Percentiles rank a stretch among this genome's conserved stretches.
Evolutionary conservation across 2,888 invertebrate genomes (phyloP).

Genomic region (Mongoloraphidia duomilia): DNA sequence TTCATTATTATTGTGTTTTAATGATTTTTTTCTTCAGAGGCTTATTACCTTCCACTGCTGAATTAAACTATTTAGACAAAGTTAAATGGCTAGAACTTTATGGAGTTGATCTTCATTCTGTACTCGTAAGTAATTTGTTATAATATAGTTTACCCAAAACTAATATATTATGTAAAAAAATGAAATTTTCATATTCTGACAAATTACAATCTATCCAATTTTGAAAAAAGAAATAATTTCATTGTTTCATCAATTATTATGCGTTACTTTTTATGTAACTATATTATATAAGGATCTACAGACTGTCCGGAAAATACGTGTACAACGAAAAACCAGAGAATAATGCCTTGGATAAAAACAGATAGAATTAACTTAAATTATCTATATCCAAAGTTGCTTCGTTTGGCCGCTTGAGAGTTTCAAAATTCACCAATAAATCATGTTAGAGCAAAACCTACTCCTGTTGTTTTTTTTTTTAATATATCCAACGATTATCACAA

Average conservation of each 20-base stretch:
- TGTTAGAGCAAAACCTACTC: too few relatives aligned
- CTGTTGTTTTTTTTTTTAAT: too few relatives aligned
- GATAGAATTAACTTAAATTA: too few relatives aligned
- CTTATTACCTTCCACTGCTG: constrained; percentile 81
- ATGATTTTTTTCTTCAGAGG: constrained; percentile 41
- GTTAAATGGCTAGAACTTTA: constrained; percentile 99
- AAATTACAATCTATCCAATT: too few relatives aligned
- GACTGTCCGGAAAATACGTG: too few relatives aligned
- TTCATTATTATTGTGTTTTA: neutral
- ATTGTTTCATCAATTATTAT: neutral
- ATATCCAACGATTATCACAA: too few relatives aligned
- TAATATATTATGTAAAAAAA: constrained; percentile 1
- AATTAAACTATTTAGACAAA: constrained; percentile 90
- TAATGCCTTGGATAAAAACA: too few relatives aligned
- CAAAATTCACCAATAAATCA: too few relatives aligned
- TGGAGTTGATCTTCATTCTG: constrained; percentile 93
- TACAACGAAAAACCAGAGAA: too few relatives aligned
- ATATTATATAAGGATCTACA: too few relatives aligned
- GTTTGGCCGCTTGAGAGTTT: too few relatives aligned
- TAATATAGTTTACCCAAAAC: constrained; percentile 7
- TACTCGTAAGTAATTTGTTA: constrained; percentile 53
- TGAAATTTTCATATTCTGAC: neutral
- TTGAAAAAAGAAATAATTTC: neutral
- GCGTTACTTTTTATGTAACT: neutral
- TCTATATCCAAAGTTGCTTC: too few relatives aligned